Percentiles rank a stretch among this genome's conserved stretches.
Evolutionary conservation across 2,113 vertebrate species (phyloP).

Genomic region (Phasianus colchicus): DNA sequence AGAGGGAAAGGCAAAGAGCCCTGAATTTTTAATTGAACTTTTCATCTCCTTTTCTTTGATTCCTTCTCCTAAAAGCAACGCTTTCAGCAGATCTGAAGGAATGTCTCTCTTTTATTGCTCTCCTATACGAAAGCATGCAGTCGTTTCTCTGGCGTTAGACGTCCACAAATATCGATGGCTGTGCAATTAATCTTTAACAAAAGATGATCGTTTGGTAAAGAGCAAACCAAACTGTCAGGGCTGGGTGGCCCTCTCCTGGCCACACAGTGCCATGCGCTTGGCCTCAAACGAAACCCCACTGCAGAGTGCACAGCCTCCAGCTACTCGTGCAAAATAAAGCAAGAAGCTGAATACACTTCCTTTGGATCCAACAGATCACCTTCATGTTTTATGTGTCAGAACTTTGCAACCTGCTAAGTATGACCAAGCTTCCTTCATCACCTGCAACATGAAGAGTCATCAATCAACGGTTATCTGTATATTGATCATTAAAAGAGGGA

Average conservation of each 20-base stretch:
- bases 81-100: background rate
- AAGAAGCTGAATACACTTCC: too few relatives aligned
- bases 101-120: fast-evolving
- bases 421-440: background rate
- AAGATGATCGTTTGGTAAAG: background rate
- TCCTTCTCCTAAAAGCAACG: background rate
- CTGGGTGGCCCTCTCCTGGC: constrained; percentile 68
- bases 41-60: background rate
- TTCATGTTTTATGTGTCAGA: fast-evolving
- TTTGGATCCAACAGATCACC: background rate
- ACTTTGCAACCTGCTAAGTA: background rate
- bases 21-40: background rate
- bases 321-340: fast-evolving
- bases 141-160: background rate
- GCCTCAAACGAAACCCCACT: background rate
- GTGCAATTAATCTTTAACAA: background rate
- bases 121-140: fast-evolving
- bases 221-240: background rate
- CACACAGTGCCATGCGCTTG: background rate
- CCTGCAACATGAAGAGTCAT: background rate
- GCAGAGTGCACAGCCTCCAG: background rate
- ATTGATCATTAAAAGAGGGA: background rate
- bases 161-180: fast-evolving
- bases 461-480: background rate
- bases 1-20: background rate